These are phyloP conservation scores for Bungarus multicinctus DNA, from an alignment of 2,113 vertebrate species.

Conservation along the genomic window DNA sequence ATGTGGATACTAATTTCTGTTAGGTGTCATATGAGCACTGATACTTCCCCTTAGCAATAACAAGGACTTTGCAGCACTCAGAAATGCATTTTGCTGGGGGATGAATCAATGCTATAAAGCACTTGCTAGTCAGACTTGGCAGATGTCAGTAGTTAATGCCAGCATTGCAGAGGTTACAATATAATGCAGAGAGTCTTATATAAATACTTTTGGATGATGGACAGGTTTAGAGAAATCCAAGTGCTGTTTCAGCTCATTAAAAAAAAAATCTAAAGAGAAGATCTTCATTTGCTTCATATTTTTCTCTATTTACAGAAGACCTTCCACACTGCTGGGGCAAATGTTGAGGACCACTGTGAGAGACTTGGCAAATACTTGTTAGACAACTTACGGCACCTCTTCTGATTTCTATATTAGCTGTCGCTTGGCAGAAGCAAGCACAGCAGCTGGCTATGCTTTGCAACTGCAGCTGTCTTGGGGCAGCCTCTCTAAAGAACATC, in stretches of 20 bases:
- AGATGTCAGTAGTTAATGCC: slow-evolving; percentile 82
- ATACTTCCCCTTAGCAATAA: slow-evolving; percentile 78
- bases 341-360: slow-evolving; percentile 61
- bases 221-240: slow-evolving; percentile 66
- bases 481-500: neutral
- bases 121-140: slow-evolving; percentile 79
- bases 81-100: slow-evolving; percentile 77
- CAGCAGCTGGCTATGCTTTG: slow-evolving; percentile 33
- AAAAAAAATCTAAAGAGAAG: slow-evolving; percentile 62
- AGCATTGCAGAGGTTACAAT: slow-evolving; percentile 72
- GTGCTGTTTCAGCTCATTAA: slow-evolving; percentile 65
- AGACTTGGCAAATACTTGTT: slow-evolving; percentile 54
- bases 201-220: slow-evolving; percentile 78
- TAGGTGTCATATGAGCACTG: slow-evolving; percentile 79
- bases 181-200: slow-evolving; percentile 75
- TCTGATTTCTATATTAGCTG: slow-evolving; percentile 39
- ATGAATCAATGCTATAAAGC: slow-evolving; percentile 81
- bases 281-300: slow-evolving; percentile 64
- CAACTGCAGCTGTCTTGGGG: slow-evolving; percentile 28
- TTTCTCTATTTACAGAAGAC: slow-evolving; percentile 53
- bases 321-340: slow-evolving; percentile 60
- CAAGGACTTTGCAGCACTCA: slow-evolving; percentile 76
- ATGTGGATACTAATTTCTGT: slow-evolving; percentile 82
- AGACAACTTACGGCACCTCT: slow-evolving; percentile 38
- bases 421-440: slow-evolving; percentile 35